A percentile compares a stretch with the other conserved stretches of the same genome.
These are phyloP conservation scores for Smithornis capensis DNA, from an alignment of 2,113 vertebrate species.

Conservation along the genomic window DNA sequence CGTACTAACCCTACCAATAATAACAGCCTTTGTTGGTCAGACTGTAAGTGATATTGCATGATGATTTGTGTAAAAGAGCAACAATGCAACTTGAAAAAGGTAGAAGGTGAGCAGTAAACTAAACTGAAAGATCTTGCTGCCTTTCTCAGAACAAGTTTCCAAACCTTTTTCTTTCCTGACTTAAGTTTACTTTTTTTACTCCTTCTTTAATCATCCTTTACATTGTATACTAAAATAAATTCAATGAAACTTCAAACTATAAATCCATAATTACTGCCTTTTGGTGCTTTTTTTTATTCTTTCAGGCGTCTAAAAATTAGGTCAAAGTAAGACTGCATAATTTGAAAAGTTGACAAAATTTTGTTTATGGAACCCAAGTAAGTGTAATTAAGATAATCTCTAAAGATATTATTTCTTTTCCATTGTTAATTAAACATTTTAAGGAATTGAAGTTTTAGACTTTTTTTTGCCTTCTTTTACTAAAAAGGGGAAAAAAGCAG, in stretches of 20 bases:
- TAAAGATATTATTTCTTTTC: constrained; percentile 18
- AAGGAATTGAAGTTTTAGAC: constrained; percentile 3
- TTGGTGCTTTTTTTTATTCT: constrained; percentile 61
- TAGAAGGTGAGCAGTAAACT: constrained; percentile 1
- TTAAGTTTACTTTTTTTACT: background rate
- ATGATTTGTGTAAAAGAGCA: constrained; percentile 10
- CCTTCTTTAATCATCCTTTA: constrained; percentile 25
- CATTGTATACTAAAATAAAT: constrained; percentile 53
- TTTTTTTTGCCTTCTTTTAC: background rate
- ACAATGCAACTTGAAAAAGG: constrained; percentile 22
- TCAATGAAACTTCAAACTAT: constrained; percentile 44
- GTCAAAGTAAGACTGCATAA: constrained; percentile 56
- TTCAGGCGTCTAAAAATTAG: constrained; percentile 63
- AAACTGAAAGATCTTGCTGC: constrained; percentile 1
- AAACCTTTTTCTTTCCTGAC: constrained; percentile 46
- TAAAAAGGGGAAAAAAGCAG: background rate
- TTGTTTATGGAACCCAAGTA: constrained; percentile 56
- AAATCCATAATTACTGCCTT: constrained; percentile 70
- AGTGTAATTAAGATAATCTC: constrained; percentile 58
- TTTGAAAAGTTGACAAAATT: constrained; percentile 66
- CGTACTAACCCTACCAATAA: background rate
- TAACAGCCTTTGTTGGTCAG: constrained; percentile 24
- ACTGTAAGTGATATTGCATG: background rate
- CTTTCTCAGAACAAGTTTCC: constrained; percentile 1
- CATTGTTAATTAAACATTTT: constrained; percentile 36